These are phyloP conservation scores for Catalaphyllia jardinei DNA, from an alignment of 64 coral and sea anemone genomes.

Conservation along the genomic window DNA sequence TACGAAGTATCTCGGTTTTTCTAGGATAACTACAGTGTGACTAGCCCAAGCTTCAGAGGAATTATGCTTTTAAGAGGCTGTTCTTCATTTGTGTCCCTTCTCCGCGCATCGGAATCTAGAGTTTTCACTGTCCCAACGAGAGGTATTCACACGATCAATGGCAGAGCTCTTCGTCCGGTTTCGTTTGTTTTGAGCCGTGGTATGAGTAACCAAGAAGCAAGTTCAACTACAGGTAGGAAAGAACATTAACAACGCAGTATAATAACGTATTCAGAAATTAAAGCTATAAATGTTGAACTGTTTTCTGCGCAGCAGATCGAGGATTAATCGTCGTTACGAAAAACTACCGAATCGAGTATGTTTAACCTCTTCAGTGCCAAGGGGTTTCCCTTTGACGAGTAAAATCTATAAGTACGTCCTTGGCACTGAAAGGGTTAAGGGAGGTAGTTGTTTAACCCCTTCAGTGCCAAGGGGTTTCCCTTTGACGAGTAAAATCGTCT, in stretches of 20 bases:
- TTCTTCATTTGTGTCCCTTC: neutral
- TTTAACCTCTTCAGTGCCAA: too few species aligned
- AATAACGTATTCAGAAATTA: neutral
- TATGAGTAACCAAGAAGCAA: neutral
- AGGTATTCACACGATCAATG: neutral
- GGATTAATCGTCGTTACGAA: too few species aligned
- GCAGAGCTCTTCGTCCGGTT: neutral
- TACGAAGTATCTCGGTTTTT: neutral
- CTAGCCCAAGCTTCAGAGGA: neutral
- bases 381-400: too few species aligned
- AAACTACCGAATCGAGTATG: neutral
- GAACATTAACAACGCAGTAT: neutral
- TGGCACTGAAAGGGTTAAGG: too few species aligned
- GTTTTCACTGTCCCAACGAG: neutral
- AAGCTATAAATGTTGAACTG: neutral
- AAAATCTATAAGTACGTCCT: too few species aligned
- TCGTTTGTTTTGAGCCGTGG: neutral
- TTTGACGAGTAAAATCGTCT: too few species aligned
- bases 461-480: too few species aligned
- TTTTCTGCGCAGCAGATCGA: too few species aligned
- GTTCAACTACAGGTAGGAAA: neutral
- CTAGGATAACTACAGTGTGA: neutral
- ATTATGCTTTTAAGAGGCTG: constrained; percentile 10
- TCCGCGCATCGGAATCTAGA: neutral
- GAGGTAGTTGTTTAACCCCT: too few species aligned